A percentile compares a stretch with the other conserved stretches of the same genome.
phyloP scores from a whole-genome alignment of 2,113 vertebrate genomes.

The Myxocyprinus asiaticus region DNA sequence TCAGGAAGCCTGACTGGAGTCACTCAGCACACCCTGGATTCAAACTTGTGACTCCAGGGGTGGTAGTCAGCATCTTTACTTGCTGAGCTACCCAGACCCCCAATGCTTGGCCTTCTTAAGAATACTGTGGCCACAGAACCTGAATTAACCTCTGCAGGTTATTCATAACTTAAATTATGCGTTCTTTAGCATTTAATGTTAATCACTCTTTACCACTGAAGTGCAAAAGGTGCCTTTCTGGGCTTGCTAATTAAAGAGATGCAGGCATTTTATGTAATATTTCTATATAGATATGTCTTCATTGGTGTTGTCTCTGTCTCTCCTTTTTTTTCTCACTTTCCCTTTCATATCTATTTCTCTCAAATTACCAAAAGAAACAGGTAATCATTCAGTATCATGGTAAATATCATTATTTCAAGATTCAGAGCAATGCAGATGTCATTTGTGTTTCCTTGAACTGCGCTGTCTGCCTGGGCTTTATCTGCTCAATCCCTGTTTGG shows the following conservation, averaged over 20 bases:
- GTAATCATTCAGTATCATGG: not conserved
- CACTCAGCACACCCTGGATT: too few relatives aligned
- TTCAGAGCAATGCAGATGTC: constrained; percentile 62
- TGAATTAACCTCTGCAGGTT: constrained; percentile 82
- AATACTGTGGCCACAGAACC: constrained; percentile 75
- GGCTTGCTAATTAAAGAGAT: constrained; percentile 50
- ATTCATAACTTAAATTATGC: constrained; percentile 81
- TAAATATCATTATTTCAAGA: constrained; percentile 56
- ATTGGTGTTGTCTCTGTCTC: not conserved
- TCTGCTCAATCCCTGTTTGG: not conserved
- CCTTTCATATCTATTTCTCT: not conserved
- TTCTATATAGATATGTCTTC: not conserved
- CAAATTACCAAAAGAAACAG: not conserved
- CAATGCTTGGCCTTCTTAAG: constrained; percentile 78
- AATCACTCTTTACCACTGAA: constrained; percentile 75
- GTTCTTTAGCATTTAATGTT: constrained; percentile 75
- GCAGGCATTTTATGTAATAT: not conserved
- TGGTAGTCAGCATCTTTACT: too few relatives aligned
- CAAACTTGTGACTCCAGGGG: too few relatives aligned
- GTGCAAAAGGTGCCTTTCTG: constrained; percentile 63
- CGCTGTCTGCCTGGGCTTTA: constrained; percentile 26
- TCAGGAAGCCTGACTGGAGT: too few relatives aligned
- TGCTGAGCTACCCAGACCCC: too few relatives aligned
- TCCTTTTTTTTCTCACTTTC: not conserved
- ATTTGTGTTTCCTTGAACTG: constrained; percentile 64